Base-by-base conservation (phyloP, 2,113 vertebrate species). In the Dromas ardeola region DNA sequence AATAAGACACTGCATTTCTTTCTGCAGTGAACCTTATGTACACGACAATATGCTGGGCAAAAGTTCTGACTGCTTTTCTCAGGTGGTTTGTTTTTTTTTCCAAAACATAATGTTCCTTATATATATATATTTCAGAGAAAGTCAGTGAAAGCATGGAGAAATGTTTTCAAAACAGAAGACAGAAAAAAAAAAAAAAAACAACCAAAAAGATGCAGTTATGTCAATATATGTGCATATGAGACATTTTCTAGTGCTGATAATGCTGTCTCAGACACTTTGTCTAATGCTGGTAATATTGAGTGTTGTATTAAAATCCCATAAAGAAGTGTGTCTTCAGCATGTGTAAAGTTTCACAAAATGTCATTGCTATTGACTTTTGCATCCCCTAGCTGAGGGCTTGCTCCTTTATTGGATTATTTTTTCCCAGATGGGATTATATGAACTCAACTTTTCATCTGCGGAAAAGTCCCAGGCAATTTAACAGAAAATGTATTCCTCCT, bases 361-460 rank as follows among this genome's bases (percentile, higher is more conserved):
- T 72, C 85, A 78, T 62, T 82, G 73, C 34, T 95, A 86, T 92
- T 95, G 88, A 97, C 86, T 96, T 92, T 56, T 69, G 47, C 53
- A 83, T 92, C 43, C 56, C 59, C 36, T 67, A 89, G 69, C 52
- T 92, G 66, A 94, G 27, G 65, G n/a, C 26, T 88, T 95, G 52
- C 77, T 95, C 65, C 49, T 87, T 96, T 91, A 94, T 80, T 91
- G 86, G 56, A 89, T 95, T 91, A 92, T 83, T 87, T 95, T 95
- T 88, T 83, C 56, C 73, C 73, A 82, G 65, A 66, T 72, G 73
- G 56, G 77, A 87, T 95, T 91, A 89, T 67, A 86, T 76, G 70
- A 93, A 91, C 62, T 89, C 71, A 89, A 50, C 34, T 81, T 94
- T 89, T 93, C 77, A 91, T 89, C 74, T 81, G 30, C 7, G 5